Conservation (phyloP, 2,113 vertebrate genomes). For the Podarcis raffonei region DNA sequence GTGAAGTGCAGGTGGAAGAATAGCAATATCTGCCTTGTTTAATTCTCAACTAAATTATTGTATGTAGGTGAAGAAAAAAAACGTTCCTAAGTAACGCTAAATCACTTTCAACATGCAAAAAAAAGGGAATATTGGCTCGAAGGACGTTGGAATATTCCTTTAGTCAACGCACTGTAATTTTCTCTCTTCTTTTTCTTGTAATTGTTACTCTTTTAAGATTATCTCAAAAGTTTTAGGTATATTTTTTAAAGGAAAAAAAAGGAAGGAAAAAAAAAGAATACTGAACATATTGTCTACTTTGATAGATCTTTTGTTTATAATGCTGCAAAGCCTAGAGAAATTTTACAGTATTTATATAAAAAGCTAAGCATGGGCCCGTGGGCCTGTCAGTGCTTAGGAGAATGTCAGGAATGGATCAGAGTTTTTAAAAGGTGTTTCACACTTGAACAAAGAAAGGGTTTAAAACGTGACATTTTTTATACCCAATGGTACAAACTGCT, state of each 20-base stretch:
- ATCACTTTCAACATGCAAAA: constrained; percentile 75
- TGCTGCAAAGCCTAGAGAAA: constrained; percentile 79
- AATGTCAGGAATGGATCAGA: constrained; percentile 32
- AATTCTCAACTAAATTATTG: constrained; percentile 74
- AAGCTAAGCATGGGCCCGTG: constrained; percentile 54
- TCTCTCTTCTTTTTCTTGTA: constrained; percentile 72
- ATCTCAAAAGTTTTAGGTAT: constrained; percentile 78
- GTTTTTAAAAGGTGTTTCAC: constrained; percentile 42
- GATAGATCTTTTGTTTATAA: constrained; percentile 74
- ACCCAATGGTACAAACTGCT: constrained; percentile 60
- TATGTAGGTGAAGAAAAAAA: constrained; percentile 56
- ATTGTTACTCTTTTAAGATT: constrained; percentile 80
- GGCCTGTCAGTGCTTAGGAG: constrained; percentile 25
- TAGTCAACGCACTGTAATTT: constrained; percentile 83
- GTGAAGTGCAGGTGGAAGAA: constrained; percentile 67
- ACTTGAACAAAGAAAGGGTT: constrained; percentile 69
- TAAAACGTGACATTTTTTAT: constrained; percentile 51
- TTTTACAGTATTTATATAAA: constrained; percentile 87
- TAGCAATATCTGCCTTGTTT: constrained; percentile 67
- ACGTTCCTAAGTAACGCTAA: constrained; percentile 73
- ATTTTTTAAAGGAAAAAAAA: constrained; percentile 73
- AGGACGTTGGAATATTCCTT: constrained; percentile 68
- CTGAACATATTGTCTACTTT: constrained; percentile 75
- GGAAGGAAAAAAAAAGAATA: constrained; percentile 53
- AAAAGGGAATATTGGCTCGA: constrained; percentile 70